These are phyloP conservation scores for Semnornis frantzii DNA, from an alignment of 2,113 vertebrate genomes.

Conservation along the genomic window DNA sequence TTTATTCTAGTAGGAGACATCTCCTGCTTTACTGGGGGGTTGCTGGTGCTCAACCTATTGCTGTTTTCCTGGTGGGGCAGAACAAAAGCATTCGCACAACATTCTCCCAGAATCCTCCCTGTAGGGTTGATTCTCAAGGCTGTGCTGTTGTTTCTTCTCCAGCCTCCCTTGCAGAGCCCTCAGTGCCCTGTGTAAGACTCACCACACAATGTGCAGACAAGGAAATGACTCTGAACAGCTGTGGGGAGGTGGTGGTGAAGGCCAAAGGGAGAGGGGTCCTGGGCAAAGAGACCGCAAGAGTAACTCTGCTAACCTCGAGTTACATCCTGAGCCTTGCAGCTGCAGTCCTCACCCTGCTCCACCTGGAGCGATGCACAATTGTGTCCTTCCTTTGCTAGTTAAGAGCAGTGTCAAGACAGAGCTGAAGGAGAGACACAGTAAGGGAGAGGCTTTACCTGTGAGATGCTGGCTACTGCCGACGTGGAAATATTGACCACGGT, in stretches of 20 bases:
- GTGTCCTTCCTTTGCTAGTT: neutral
- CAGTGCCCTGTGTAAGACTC: neutral
- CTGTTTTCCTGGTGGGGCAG: neutral
- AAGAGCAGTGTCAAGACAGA: neutral
- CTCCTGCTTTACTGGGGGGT: neutral
- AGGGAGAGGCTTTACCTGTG: conserved; percentile 79
- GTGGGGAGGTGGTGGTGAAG: neutral
- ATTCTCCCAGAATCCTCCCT: neutral
- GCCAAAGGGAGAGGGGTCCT: neutral
- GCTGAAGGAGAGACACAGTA: neutral
- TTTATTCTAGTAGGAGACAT: neutral
- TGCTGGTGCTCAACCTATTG: neutral
- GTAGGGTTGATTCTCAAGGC: neutral
- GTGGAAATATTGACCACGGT: conserved; percentile 79
- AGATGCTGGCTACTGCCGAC: conserved; percentile 80
- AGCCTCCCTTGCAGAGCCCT: neutral
- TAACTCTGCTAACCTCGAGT: neutral
- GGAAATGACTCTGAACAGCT: neutral
- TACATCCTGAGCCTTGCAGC: neutral
- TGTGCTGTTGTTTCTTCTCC: neutral
- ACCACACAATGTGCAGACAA: neutral
- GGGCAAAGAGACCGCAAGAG: neutral
- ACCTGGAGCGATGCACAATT: neutral
- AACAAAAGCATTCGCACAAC: neutral
- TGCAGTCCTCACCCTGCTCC: neutral